Conservation (phyloP, 2,113 vertebrate genomes). For the Brachirus orientalis region DNA sequence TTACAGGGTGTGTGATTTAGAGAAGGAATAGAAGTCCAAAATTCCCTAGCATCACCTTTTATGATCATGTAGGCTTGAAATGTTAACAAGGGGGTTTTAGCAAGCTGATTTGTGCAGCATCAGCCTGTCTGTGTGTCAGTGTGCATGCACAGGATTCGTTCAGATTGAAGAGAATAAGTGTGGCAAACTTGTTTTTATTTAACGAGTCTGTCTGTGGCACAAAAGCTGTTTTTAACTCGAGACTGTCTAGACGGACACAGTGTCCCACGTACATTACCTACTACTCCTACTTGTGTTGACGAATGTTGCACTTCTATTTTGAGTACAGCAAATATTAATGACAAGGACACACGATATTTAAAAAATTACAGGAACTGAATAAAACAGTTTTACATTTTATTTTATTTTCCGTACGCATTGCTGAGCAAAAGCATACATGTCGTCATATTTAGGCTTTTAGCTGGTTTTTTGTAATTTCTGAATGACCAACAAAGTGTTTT, state of each 20-base stretch:
- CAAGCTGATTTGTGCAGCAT: slow-evolving; percentile 74
- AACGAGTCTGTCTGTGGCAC: slow-evolving; percentile 34
- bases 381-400: too few relatives aligned
- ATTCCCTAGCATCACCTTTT: slow-evolving; percentile 75
- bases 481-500: too few relatives aligned
- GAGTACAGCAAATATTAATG: background rate
- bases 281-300: background rate
- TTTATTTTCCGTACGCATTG: too few relatives aligned
- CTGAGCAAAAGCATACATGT: too few relatives aligned
- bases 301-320: background rate
- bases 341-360: too few relatives aligned
- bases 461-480: too few relatives aligned
- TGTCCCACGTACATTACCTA: background rate
- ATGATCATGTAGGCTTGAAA: slow-evolving; percentile 79
- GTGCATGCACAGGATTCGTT: slow-evolving; percentile 25
- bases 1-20: slow-evolving; percentile 74
- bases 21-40: slow-evolving; percentile 62
- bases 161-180: slow-evolving; percentile 48
- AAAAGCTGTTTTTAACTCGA: slow-evolving; percentile 8
- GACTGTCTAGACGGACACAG: slow-evolving; percentile 30
- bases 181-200: slow-evolving; percentile 48
- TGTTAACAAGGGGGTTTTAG: slow-evolving; percentile 82
- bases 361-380: too few relatives aligned
- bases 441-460: too few relatives aligned
- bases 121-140: slow-evolving; percentile 55